Base-by-base conservation (phyloP, 2,113 vertebrate genomes). In the Antechinus stuartii region DNA sequence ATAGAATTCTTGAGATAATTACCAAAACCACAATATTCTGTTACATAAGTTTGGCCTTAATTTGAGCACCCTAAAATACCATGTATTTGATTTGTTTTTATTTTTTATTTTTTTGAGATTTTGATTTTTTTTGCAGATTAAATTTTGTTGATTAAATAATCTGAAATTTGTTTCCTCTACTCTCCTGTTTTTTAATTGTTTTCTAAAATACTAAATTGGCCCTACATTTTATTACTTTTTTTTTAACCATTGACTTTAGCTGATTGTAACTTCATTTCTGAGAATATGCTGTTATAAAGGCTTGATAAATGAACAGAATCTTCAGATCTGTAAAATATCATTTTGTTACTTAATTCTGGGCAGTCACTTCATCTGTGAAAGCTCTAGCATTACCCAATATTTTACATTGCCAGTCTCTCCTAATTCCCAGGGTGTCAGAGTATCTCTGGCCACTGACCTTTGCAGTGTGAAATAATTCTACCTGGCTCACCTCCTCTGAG, bases 91-190 rank as follows among this genome's bases (percentile, higher is more conserved):
- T 54, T 30, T 89, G 92, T 42, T n/a, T 92, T 90, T 47, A 8
- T 5, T 89, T 89, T 25, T 94, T 23, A 54, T 52, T n/a, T 57
- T 52, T 46, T 35, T 42, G 30, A 61, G 55, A 0, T 42, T 92
- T 93, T 53, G 94, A 10, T 42, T 84, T 93, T 93, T 92, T 92
- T 93, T 92, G 89, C 91, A 35, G 10, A 8, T 49, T 49, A 76
- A 49, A 97, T 92, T 90, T 54, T 54, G 30, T 61, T 84, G 24
- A 22, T 47, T 35, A 91, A 93, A 10, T 2, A 30, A 47, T 16
- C 0, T 2, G 92, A 93, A 42, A 23, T 23, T 93, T 91, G 2
- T 35, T 92, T 7, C 0, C 35, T 92, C 89, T 56, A 35, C 42
- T n/a, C 19, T 27, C 25, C 35, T 92, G 22, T 93, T 42, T 90